Conservation (phyloP, 2,113 vertebrate genomes). For the Apteryx mantelli region DNA sequence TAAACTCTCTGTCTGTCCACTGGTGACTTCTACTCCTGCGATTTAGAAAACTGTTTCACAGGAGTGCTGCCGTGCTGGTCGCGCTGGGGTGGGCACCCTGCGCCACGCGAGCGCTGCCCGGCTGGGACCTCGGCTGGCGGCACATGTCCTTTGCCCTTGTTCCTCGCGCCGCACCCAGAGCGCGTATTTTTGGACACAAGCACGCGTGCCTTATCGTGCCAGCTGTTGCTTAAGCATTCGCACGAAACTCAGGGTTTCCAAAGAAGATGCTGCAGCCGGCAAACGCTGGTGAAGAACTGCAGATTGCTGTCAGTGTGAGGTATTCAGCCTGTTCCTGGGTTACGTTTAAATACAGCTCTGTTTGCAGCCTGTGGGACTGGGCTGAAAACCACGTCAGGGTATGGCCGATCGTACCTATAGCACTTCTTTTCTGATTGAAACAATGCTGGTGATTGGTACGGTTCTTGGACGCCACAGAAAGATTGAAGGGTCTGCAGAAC, state of each 20-base stretch:
- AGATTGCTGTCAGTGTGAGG: neutral
- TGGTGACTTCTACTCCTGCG: neutral
- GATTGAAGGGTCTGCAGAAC: neutral
- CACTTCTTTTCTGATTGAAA: neutral
- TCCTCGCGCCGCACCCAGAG: neutral
- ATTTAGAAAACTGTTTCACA: neutral
- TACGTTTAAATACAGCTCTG: slow-evolving; percentile 1
- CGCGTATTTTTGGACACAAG: neutral
- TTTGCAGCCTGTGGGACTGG: neutral
- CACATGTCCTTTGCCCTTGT: neutral
- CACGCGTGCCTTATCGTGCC: neutral
- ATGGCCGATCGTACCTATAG: neutral
- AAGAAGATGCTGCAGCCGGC: neutral
- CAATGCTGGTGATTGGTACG: neutral
- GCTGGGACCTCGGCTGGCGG: neutral
- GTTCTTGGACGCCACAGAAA: neutral
- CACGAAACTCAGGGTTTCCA: neutral
- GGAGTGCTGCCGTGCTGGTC: neutral
- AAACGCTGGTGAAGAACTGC: neutral
- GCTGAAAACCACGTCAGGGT: rapidly evolving
- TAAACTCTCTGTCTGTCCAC: neutral
- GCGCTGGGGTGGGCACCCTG: neutral
- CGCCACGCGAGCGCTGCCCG: too few relatives aligned
- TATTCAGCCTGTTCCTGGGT: neutral
- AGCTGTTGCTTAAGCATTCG: neutral